phyloP scores from a whole-genome alignment of 2,797 vertebrate genomes.

The Lutjanus argentimaculatus region DNA sequence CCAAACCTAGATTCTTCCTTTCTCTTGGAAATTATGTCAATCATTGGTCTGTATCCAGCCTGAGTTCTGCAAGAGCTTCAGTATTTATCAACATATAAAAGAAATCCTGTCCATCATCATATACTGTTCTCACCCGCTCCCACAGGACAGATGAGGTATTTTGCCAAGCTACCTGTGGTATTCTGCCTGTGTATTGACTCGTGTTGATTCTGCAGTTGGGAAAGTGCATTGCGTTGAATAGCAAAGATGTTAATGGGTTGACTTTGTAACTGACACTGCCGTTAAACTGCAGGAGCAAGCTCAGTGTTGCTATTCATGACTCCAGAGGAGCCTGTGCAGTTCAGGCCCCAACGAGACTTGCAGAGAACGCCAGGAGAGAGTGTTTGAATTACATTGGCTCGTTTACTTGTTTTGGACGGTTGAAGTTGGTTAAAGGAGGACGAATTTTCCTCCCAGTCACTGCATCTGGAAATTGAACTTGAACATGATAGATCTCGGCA shows the following conservation, averaged over 20 bases:
- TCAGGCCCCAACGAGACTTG: slow-evolving; percentile 50
- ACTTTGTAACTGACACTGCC: slow-evolving; percentile 82
- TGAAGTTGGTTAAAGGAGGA: slow-evolving; percentile 45
- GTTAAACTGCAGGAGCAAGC: slow-evolving; percentile 61
- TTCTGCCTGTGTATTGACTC: slow-evolving; percentile 51
- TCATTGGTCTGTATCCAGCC: slow-evolving; percentile 66
- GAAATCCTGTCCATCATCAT: slow-evolving; percentile 75
- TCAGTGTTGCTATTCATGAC: slow-evolving; percentile 69
- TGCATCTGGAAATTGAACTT: slow-evolving; percentile 69
- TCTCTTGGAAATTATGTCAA: slow-evolving; percentile 76
- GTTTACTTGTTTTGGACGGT: slow-evolving; percentile 67
- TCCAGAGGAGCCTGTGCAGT: slow-evolving; percentile 53
- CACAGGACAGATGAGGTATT: slow-evolving; percentile 47
- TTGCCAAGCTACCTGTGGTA: slow-evolving; percentile 66
- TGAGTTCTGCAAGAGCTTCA: slow-evolving; percentile 47
- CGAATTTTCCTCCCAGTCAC: slow-evolving; percentile 48
- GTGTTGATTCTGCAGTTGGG: slow-evolving; percentile 71
- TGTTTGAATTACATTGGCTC: slow-evolving; percentile 62
- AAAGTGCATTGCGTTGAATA: slow-evolving; percentile 61
- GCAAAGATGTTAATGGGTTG: slow-evolving; percentile 83
- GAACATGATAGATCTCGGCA: slow-evolving; percentile 61
- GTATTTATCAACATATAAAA: slow-evolving; percentile 73
- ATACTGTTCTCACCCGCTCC: slow-evolving; percentile 64
- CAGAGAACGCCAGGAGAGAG: slow-evolving; percentile 51
- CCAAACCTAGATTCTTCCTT: slow-evolving; percentile 67